Conservation (phyloP, 2,797 vertebrate species). For the Prionace glauca region DNA sequence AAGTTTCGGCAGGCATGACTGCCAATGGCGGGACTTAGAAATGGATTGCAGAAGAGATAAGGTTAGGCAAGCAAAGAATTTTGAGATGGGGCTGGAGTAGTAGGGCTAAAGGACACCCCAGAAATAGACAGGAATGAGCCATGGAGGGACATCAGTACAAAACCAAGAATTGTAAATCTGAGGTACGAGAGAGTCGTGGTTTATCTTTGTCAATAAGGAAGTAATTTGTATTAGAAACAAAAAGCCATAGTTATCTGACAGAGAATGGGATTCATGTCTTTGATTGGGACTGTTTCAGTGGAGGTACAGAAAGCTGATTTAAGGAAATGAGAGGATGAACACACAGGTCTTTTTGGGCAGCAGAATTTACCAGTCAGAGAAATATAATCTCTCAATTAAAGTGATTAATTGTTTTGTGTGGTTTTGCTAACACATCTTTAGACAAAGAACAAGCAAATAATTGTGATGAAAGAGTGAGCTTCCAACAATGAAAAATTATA, state of each 20-base stretch:
- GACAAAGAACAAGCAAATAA: not conserved
- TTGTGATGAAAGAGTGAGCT: not conserved
- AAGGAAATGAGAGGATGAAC: too few species aligned
- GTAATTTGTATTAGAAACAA: not conserved
- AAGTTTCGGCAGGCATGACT: not conserved
- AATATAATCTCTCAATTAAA: not conserved
- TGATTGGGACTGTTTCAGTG: not conserved
- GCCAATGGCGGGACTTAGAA: not conserved
- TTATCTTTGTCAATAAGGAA: too few species aligned
- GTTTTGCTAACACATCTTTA: not conserved
- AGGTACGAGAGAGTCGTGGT: not conserved
- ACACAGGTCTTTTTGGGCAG: not conserved
- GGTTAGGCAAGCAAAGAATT: not conserved
- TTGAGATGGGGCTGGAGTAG: not conserved
- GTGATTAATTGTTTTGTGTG: not conserved
- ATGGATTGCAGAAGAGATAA: not conserved
- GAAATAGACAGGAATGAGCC: not conserved
- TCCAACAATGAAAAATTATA: not conserved
- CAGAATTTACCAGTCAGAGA: not conserved
- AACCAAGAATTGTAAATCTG: not conserved
- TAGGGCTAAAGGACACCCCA: not conserved
- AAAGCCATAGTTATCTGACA: not conserved
- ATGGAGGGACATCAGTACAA: not conserved
- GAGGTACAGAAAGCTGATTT: too few species aligned
- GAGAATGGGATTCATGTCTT: not conserved